These are phyloP conservation scores for Lophochroa leadbeateri DNA, from an alignment of 2,113 vertebrate species.

Conservation along the genomic window DNA sequence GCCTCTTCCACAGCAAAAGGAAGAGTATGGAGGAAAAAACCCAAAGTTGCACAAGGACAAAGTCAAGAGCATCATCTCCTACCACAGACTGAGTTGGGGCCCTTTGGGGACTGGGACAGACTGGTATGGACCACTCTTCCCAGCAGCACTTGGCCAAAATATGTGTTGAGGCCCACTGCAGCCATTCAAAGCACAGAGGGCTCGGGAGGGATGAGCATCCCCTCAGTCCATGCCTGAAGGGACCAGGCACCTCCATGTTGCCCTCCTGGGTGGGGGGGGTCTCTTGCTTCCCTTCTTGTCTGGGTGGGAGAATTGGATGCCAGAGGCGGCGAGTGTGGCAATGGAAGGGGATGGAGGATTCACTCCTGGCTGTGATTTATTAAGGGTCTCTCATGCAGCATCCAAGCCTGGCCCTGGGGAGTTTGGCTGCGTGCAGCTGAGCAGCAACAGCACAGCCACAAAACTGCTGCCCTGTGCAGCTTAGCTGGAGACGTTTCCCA, in stretches of 20 bases:
- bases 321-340: background rate
- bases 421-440: background rate
- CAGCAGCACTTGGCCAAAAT: background rate
- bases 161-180: background rate
- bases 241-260: fast-evolving
- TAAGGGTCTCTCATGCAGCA: fast-evolving
- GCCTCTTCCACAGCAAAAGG: background rate
- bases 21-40: background rate
- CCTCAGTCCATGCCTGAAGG: background rate
- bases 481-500: background rate
- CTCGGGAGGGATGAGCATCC: background rate
- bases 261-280: background rate
- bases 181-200: background rate
- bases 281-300: too few species aligned
- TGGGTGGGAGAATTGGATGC: background rate
- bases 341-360: background rate
- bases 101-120: background rate
- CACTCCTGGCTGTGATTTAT: background rate
- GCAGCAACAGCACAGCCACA: background rate
- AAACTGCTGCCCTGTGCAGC: background rate
- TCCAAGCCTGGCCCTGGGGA: background rate
- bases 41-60: background rate
- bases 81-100: fast-evolving
- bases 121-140: background rate
- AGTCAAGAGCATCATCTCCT: background rate